A percentile compares a stretch with the other conserved stretches of the same genome.
These are phyloP conservation scores for Polyodon spathula DNA, from an alignment of 2,113 vertebrate genomes.

Conservation along the genomic window DNA sequence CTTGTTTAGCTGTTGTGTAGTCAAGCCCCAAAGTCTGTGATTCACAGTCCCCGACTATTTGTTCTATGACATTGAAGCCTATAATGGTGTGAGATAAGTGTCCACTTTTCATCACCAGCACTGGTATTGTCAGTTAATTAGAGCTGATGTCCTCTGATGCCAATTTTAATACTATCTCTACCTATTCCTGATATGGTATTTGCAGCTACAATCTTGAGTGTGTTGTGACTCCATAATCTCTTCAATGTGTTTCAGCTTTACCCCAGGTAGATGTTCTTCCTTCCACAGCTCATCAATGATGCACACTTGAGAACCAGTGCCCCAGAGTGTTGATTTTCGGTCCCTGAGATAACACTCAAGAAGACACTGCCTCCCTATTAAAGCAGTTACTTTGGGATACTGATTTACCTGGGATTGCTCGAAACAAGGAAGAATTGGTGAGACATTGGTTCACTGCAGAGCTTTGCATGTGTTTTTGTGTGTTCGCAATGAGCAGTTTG, in stretches of 20 bases:
- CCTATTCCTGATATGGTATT: no score
- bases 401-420: neutral
- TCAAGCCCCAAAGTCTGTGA: no score
- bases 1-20: neutral
- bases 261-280: slow-evolving; percentile 5
- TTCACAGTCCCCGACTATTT: slow-evolving; percentile 3
- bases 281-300: slow-evolving; percentile 27
- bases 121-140: slow-evolving; percentile 13
- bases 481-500: neutral
- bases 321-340: slow-evolving; percentile 15
- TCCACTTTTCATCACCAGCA: slow-evolving; percentile 20
- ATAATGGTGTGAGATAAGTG: slow-evolving; percentile 16
- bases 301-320: slow-evolving; percentile 23
- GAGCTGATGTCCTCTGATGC: neutral
- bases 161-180: neutral
- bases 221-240: slow-evolving; percentile 17
- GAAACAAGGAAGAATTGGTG: neutral
- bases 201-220: neutral
- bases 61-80: slow-evolving; percentile 27
- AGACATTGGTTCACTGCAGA: neutral
- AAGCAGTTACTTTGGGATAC: neutral
- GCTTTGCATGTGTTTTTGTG: neutral
- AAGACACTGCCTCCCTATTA: slow-evolving; percentile 16
- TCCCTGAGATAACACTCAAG: slow-evolving; percentile 24
- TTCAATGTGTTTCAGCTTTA: slow-evolving; percentile 19